Evolutionary conservation across 2,797 vertebrate genomes (phyloP), one percentile per base, ranked within the genome.

Genomic region (Parotocinclus haroldoi): DNA sequence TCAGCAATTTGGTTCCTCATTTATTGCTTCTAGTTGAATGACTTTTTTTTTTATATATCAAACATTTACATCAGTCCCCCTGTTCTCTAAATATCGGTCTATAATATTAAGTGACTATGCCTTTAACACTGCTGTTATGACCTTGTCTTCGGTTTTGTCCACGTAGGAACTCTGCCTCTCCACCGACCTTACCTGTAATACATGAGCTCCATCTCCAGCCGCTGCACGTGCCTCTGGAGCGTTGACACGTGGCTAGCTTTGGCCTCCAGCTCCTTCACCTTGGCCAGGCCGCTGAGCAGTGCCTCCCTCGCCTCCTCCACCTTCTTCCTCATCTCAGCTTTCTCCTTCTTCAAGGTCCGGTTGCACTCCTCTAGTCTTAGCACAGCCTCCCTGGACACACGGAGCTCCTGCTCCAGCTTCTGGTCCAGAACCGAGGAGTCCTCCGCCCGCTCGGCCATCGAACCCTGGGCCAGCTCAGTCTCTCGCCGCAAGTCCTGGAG

Each of bases 251-350:
- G 75, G 0, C 82, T 88, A 13, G 93, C 94, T 81, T 91, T 91
- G 52, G 79, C 82, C 73, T 98, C 95, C 44, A 98, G 86, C 59
- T 96, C 92, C 63, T 92, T 95, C 65, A 97, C 96, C 74, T 96
- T 95, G n/a, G 84, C 80, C 69, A 97, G 87, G 48, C 94, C 91
- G 12, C 63, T 90, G 48, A 93, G 83, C 53, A 98, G 78, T 0
- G 90, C 89, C 5, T 86, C 88, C 48, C 95, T 83, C 13, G 93
- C 94, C 66, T 95, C 92, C 78, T 95, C 93, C 10, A 94, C 89
- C 74, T 90, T 93, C 76, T 85, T 91, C 81, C 93, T 91, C 90
- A 94, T 93, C 73, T 84, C 86, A 13, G 74, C 86, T 78, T 95
- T 93, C 72, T 95, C 92, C 62, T 77, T 89, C 77, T 89, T 92